Percentiles rank a stretch among this genome's conserved stretches.
These are phyloP conservation scores for Arbacia lixula DNA, from an alignment of 53 echinoderm and acorn worm species.

Conservation along the genomic window DNA sequence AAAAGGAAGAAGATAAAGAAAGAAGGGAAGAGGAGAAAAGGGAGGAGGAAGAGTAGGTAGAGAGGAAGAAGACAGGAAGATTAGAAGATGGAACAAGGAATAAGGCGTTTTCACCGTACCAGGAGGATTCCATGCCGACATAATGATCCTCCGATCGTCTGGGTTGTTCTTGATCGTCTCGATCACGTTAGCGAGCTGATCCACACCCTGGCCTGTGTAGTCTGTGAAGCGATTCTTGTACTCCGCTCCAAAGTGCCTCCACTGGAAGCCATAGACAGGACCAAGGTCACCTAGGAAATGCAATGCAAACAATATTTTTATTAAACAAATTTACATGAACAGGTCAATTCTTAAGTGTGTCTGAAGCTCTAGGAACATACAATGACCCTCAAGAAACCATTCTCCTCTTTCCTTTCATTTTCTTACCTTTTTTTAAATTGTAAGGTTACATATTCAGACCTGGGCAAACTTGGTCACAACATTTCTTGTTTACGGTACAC, in stretches of 20 bases:
- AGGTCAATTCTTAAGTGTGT: too few species aligned
- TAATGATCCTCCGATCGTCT: constrained; percentile 89
- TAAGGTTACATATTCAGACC: too few species aligned
- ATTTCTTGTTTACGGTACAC: too few species aligned
- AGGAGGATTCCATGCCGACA: constrained; percentile 95
- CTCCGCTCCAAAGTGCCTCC: constrained; percentile 96
- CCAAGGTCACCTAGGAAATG: constrained; percentile 98
- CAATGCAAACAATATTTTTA: too few species aligned
- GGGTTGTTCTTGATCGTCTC: constrained; percentile 88
- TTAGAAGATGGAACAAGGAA: not conserved
- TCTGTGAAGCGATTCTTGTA: constrained; percentile 87
- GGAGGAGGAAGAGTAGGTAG: not conserved
- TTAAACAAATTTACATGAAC: too few species aligned
- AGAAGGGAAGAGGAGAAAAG: not conserved
- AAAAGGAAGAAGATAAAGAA: not conserved
- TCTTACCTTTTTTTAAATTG: too few species aligned
- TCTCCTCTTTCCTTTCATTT: too few species aligned
- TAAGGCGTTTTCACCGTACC: constrained; percentile 55
- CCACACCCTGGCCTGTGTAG: constrained; percentile 91
- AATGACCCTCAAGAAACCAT: too few species aligned
- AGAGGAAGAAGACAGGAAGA: not conserved
- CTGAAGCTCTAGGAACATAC: too few species aligned
- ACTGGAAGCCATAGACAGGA: constrained; percentile 97
- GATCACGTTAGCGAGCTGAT: constrained; percentile 89
- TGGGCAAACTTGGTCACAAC: too few species aligned